Base-by-base conservation (phyloP, 2,113 vertebrate genomes). In the Paramisgurnus dabryanus region DNA sequence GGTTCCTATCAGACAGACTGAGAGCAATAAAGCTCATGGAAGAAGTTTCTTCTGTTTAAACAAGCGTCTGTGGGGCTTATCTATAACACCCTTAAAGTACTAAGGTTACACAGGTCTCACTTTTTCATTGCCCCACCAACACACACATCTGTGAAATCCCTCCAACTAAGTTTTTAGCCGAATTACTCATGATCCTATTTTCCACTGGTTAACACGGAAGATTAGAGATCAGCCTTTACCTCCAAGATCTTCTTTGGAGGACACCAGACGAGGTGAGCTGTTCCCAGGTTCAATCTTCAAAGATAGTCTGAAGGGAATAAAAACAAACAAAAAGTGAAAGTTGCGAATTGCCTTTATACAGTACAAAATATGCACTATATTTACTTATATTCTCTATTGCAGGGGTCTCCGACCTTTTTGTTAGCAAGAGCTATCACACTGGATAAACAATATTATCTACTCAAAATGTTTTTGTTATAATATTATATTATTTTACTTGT, bases 241-340 rank as follows among this genome's bases (percentile, higher is more conserved):
- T 95, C 95, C 92, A 50, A 96, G 91, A 78, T 96, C 95, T 92
- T 96, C 94, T 87, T 95, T 96, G 68, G 95, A 96, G 17, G 94
- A 96, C 74, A 94, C 94, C 50, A 96, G 90, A 72, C 95, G 92
- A 6, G 95, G 95, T 78, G 95, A 96, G 86, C 92, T 96, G 91
- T 90, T 95, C 87, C 95, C 95, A 47, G 95, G 94, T 87, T 96
- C 95, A 67, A 96, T 95, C 91, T 93, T 91, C 88, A 96, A 88
- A 6, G 95, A 96, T n/a, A 96, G 89, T 82, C 95, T 96, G 91
- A 18, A 57, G 7, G 47, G 47, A 43, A 60, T 6, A 55, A 2
- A 71, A 12, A 40, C 11, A 82, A 22, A 40, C 3, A 45, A 7
- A 40, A 60, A 57, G 27, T 15, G 10, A 47, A 8, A 2, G 6